Evolutionary conservation across 1,140 invertebrate genomes (phyloP), one percentile per base, ranked within the genome.

Genomic region (Aradophagus sp.): DNA sequence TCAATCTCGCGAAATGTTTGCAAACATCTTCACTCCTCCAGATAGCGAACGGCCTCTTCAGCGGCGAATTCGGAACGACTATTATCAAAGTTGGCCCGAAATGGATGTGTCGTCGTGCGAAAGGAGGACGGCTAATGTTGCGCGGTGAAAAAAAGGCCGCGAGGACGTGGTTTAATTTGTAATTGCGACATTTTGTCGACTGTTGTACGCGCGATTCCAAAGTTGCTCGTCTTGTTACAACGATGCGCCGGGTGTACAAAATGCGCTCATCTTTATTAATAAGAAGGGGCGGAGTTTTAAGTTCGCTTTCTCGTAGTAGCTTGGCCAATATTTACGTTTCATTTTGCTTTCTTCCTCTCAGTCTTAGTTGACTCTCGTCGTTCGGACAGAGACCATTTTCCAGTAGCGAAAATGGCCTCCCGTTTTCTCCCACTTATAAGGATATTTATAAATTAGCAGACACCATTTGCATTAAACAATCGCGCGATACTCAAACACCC

Each of bases 181-280:
- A 55, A 65, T 65, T 55, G 41, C 50, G 48, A 55, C 50, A 55
- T 65, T 65, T 55, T 48, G 61, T 48, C 42, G 48, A 31, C 27
- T 48, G 61, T 55, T 63, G 55, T 65, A 65, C 42, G 47, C 39
- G 41, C 47, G 61, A 66, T 66, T 53, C 44, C 23, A 16, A 66
- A 66, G 62, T 66, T 66, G 42, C 50, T 50, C 44, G 35, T 66
- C 52, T 48, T 48, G 66, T 69, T 68, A 44, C 36, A 63, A 72
- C 59, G 52, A 70, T 70, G 76, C 65, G 70, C 75, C 75, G 62
- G 69, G 56, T 77, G 73, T 63, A 67, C 61, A 50, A 56, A 74
- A 76, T 73, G 65, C 72, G 65, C 74, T 78, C 74, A 77, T 78
- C 75, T 78, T 78, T 78, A 78, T 78, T 78, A 78, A 78, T 77